Evolutionary conservation across 2,797 vertebrate genomes (phyloP).

Genomic region (Clarias laeviceps): DNA sequence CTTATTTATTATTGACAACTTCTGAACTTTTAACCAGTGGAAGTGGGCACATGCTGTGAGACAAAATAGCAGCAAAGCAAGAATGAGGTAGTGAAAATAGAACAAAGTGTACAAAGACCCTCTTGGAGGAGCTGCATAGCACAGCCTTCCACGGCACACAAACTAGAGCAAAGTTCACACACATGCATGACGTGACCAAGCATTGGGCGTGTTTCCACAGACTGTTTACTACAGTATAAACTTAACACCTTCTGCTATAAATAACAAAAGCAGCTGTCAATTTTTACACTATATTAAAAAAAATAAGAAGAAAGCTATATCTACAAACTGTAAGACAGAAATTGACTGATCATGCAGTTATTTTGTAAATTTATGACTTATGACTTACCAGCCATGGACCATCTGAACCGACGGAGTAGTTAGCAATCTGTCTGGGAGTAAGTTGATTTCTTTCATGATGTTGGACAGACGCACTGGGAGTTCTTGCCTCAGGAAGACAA

Average conservation of each 20-base stretch:
- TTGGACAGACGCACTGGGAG: constrained; percentile 91
- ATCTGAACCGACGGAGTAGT: constrained; percentile 86
- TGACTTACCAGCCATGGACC: constrained; percentile 89
- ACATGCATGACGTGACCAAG: constrained; percentile 35
- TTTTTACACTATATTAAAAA: background rate
- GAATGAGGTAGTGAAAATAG: constrained; percentile 51
- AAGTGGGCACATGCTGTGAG: background rate
- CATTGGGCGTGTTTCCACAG: background rate
- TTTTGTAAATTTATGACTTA: background rate
- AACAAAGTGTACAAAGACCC: constrained; percentile 67
- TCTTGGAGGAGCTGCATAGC: constrained; percentile 26
- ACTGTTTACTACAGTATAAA: background rate
- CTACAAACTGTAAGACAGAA: too few relatives aligned
- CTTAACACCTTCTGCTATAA: constrained; percentile 12
- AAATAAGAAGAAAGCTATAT: background rate
- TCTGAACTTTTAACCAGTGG: background rate
- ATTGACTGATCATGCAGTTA: background rate
- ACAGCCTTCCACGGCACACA: background rate
- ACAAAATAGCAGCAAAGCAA: background rate
- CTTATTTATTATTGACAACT: background rate
- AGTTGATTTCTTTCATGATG: constrained; percentile 97
- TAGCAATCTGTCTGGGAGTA: constrained; percentile 86
- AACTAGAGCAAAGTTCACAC: constrained; percentile 62
- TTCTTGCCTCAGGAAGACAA: constrained; percentile 90
- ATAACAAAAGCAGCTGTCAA: background rate